Conservation (phyloP, 2,113 vertebrate genomes). For the Candoia aspera region DNA sequence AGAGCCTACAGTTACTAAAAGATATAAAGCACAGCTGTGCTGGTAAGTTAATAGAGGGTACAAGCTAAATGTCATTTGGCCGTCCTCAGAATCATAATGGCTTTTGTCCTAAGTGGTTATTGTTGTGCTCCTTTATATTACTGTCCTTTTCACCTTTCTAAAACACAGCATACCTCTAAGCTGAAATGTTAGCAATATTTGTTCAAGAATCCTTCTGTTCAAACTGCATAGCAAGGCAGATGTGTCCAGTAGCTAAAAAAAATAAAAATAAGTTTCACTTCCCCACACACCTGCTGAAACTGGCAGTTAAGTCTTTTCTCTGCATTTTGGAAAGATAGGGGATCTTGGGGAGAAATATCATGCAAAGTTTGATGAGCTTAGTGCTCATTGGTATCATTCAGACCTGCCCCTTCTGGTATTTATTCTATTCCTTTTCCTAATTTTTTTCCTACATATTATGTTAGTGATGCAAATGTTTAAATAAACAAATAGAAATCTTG, state of each 20-base stretch:
- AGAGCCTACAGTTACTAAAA: background rate
- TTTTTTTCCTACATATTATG: no score
- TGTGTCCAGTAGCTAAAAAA: constrained; percentile 1
- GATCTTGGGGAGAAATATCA: background rate
- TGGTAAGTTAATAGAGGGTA: background rate
- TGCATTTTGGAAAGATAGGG: background rate
- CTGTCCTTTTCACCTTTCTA: background rate
- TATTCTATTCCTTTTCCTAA: no score
- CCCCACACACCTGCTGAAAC: background rate
- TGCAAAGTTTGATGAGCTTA: background rate
- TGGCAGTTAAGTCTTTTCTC: background rate
- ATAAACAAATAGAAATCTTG: no score
- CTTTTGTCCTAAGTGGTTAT: constrained; percentile 23
- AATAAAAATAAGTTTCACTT: background rate
- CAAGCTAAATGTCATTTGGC: constrained; percentile 29
- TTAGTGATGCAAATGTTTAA: no score
- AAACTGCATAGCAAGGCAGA: background rate
- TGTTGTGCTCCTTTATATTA: constrained; percentile 31
- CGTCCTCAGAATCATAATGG: constrained; percentile 23
- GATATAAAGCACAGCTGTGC: constrained; percentile 1
- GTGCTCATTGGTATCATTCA: background rate
- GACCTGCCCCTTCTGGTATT: no score
- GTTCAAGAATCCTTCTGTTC: constrained; percentile 9
- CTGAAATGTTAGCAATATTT: constrained; percentile 3
- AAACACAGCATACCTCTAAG: constrained; percentile 15